A percentile compares a stretch with the other conserved stretches of the same genome.
Evolutionary conservation across 2,797 vertebrate genomes (phyloP).

Genomic region (Liparis tanakae): DNA sequence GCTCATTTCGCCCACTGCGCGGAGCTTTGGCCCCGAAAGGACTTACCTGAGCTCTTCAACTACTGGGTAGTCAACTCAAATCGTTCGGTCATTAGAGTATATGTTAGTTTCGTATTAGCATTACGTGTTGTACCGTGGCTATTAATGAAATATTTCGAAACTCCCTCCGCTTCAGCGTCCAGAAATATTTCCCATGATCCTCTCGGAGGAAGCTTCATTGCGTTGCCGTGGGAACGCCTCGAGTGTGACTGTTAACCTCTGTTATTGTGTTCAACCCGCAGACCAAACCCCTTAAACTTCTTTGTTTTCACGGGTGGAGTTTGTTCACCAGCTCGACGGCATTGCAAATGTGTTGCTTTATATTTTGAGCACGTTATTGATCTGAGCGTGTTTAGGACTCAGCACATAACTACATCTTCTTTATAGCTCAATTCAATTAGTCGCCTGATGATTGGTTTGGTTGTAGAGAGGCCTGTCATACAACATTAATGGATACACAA

Average conservation of each 20-base stretch:
- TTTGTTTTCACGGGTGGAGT: too few species aligned
- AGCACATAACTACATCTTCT: neutral
- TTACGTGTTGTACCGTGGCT: slow-evolving; percentile 9
- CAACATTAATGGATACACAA: neutral
- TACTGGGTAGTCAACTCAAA: neutral
- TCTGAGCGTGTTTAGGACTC: neutral
- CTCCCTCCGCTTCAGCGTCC: slow-evolving; percentile 75
- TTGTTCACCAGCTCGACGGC: neutral
- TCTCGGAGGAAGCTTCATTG: slow-evolving; percentile 58
- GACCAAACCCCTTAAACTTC: too few species aligned
- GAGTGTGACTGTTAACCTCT: neutral
- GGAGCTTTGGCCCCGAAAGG: neutral
- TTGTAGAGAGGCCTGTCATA: neutral
- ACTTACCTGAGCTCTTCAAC: neutral
- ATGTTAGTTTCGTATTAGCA: accelerated
- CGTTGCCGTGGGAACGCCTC: slow-evolving; percentile 74
- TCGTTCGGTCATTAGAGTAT: accelerated
- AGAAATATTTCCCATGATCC: slow-evolving; percentile 73
- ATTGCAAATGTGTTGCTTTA: neutral
- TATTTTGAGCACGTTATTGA: too few species aligned
- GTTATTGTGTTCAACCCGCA: too few species aligned
- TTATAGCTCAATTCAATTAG: neutral
- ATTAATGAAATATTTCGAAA: slow-evolving; percentile 73
- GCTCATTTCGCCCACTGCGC: slow-evolving; percentile 34
- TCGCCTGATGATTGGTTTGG: neutral